Percentiles rank a stretch among this genome's conserved stretches.
Evolutionary conservation across 2,113 vertebrate genomes (phyloP).

Genomic region (Megaceryle torquata): DNA sequence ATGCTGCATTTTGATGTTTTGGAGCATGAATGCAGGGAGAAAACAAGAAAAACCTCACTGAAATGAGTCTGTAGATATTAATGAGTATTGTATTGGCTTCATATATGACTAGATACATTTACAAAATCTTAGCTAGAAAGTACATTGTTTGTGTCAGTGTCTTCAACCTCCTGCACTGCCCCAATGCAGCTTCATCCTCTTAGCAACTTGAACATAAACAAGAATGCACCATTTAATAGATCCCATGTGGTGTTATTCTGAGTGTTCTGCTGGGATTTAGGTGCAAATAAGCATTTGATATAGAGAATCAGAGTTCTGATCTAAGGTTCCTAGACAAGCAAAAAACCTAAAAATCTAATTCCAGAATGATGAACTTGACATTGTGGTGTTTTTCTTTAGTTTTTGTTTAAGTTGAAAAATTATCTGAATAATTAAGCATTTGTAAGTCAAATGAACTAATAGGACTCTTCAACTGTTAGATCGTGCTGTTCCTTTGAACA

Average conservation of each 20-base stretch:
- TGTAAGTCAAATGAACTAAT: constrained; percentile 32
- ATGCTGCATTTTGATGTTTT: neutral
- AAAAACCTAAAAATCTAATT: neutral
- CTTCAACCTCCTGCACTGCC: neutral
- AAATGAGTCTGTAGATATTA: neutral
- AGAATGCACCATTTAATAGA: neutral
- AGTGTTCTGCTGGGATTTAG: neutral
- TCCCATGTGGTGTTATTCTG: neutral
- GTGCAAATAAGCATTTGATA: neutral
- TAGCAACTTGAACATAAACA: neutral
- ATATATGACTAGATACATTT: neutral
- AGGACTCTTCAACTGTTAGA: neutral
- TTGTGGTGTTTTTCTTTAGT: neutral
- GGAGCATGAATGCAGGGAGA: neutral
- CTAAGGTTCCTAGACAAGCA: neutral
- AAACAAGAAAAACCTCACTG: neutral
- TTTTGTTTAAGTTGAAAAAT: neutral
- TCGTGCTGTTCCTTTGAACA: constrained; percentile 29
- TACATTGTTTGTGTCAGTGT: neutral
- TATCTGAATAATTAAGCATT: constrained; percentile 3
- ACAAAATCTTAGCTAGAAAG: neutral
- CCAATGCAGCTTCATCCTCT: neutral
- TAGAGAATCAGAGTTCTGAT: neutral
- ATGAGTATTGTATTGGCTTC: neutral
- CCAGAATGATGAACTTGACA: neutral